phyloP scores from a whole-genome alignment of 1,140 invertebrate genomes.

The Ips typographus region DNA sequence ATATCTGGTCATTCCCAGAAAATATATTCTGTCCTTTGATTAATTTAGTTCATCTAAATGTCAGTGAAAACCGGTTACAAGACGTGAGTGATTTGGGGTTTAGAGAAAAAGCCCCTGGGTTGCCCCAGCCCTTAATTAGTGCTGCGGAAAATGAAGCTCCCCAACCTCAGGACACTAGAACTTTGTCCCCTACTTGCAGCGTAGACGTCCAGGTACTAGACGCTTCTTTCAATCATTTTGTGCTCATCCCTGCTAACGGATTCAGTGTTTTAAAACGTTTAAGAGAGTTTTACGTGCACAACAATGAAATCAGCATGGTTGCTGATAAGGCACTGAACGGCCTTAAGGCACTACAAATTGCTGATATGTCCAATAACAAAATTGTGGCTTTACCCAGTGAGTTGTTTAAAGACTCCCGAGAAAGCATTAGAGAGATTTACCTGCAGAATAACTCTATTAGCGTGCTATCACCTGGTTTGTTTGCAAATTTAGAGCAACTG shows the following conservation, averaged over 20 bases:
- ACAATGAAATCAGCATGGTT: slow-evolving; percentile 84
- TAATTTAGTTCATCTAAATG: slow-evolving; percentile 74
- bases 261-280: slow-evolving; percentile 75
- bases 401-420: slow-evolving; percentile 74
- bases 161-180: slow-evolving; percentile 52
- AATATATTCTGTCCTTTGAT: slow-evolving; percentile 80
- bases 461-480: slow-evolving; percentile 75
- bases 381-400: slow-evolving; percentile 83
- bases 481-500: slow-evolving; percentile 81
- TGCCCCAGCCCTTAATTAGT: slow-evolving; percentile 65
- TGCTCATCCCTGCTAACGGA: slow-evolving; percentile 74
- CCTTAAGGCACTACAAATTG: slow-evolving; percentile 73
- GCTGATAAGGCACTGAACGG: slow-evolving; percentile 78
- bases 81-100: slow-evolving; percentile 81
- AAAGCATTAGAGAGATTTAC: slow-evolving; percentile 81
- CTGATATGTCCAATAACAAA: slow-evolving; percentile 85
- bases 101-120: slow-evolving; percentile 58
- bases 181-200: slow-evolving; percentile 62
- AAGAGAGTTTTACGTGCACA: slow-evolving; percentile 73
- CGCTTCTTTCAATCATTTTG: slow-evolving; percentile 82
- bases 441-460: slow-evolving; percentile 87
- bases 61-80: slow-evolving; percentile 82
- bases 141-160: slow-evolving; percentile 54
- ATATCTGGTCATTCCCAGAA: slow-evolving; percentile 84
- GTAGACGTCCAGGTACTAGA: slow-evolving; percentile 81